Evolutionary conservation across 2,113 vertebrate genomes (phyloP).

Genomic region (Eolophus roseicapilla): DNA sequence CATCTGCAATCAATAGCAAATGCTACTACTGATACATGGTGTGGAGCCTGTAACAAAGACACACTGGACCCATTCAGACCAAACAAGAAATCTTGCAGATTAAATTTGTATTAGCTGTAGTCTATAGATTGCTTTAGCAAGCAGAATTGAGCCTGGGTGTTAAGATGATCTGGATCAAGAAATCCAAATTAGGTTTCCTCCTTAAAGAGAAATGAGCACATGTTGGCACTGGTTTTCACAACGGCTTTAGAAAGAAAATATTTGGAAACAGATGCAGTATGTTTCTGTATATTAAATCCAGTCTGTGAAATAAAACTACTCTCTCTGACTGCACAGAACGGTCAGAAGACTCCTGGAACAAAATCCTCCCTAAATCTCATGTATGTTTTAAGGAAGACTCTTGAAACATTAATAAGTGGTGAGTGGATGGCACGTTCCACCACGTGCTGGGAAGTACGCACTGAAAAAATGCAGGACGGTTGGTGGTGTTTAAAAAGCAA

Average conservation of each 20-base stretch:
- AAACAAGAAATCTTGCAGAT: slow-evolving; percentile 4
- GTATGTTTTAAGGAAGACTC: slow-evolving; percentile 36
- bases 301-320: slow-evolving; percentile 29
- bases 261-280: slow-evolving; percentile 43
- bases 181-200: slow-evolving; percentile 25
- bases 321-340: neutral
- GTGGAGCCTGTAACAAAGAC: neutral
- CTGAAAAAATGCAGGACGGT: neutral
- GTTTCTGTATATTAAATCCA: slow-evolving; percentile 46
- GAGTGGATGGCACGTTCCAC: neutral
- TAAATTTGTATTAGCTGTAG: slow-evolving; percentile 33
- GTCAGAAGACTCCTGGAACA: slow-evolving; percentile 26
- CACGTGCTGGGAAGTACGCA: neutral
- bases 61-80: neutral
- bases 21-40: neutral
- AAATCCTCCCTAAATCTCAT: slow-evolving; percentile 36
- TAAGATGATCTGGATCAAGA: slow-evolving; percentile 37
- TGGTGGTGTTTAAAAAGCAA: slow-evolving; percentile 2
- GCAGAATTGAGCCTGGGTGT: slow-evolving; percentile 34
- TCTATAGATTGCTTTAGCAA: slow-evolving; percentile 19
- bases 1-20: neutral
- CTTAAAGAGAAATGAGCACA: slow-evolving; percentile 3
- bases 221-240: neutral
- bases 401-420: slow-evolving; percentile 21
- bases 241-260: slow-evolving; percentile 22